Conservation (phyloP, 2,888 invertebrate species). For the Pyrochroa serraticornis region DNA sequence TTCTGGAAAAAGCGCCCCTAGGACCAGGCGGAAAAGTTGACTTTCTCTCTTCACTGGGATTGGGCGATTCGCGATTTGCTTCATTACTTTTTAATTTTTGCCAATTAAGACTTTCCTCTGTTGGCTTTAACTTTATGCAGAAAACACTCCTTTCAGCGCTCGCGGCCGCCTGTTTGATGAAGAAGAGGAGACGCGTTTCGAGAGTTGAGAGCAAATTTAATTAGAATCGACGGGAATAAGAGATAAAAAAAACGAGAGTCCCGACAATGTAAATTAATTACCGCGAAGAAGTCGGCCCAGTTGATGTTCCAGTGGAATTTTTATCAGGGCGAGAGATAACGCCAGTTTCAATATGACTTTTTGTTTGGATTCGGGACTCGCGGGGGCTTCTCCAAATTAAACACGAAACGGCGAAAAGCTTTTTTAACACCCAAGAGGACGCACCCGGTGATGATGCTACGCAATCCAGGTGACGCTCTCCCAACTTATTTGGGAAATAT, state of each 20-base stretch:
- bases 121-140: slow-evolving; percentile 33
- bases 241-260: slow-evolving; percentile 9
- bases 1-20: slow-evolving; percentile 10
- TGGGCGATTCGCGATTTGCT: slow-evolving; percentile 28
- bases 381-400: slow-evolving; percentile 31
- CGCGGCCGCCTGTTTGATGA: slow-evolving; percentile 14
- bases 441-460: too few relatives aligned
- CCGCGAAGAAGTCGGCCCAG: slow-evolving; percentile 14
- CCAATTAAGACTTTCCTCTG: slow-evolving; percentile 38
- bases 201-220: slow-evolving; percentile 38
- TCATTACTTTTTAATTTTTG: slow-evolving; percentile 40
- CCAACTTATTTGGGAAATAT: too few relatives aligned
- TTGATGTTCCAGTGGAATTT: slow-evolving; percentile 27
- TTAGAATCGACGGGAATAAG: slow-evolving; percentile 32
- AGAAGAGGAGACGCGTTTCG: slow-evolving; percentile 18
- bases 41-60: too few relatives aligned
- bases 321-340: slow-evolving; percentile 26
- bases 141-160: slow-evolving; percentile 28
- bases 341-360: slow-evolving; percentile 34
- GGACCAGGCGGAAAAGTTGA: slow-evolving; percentile 6
- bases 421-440: not conserved
- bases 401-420: slow-evolving; percentile 4
- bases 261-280: slow-evolving; percentile 42
- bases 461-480: not conserved
- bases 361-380: slow-evolving; percentile 32